Conservation (phyloP, 53 echinoderm and acorn worm species). For the Antedon mediterranea region DNA sequence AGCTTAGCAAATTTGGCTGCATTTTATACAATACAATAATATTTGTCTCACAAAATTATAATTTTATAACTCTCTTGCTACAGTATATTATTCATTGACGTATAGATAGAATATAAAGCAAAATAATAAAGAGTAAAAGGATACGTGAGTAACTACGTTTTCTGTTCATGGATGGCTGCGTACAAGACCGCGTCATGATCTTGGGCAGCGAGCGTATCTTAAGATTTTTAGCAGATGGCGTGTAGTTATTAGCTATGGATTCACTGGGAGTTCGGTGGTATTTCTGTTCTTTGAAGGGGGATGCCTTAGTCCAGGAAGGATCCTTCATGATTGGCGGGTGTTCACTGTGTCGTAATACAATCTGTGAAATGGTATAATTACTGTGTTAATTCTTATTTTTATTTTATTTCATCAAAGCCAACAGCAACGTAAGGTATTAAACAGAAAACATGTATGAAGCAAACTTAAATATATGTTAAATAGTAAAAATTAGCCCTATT, state of each 20-base stretch:
- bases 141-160: constrained; percentile 96
- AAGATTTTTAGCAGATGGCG: constrained; percentile 71
- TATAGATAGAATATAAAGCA: not conserved
- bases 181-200: constrained; percentile 40
- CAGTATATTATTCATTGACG: not conserved
- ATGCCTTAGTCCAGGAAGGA: constrained; percentile 81
- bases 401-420: no score
- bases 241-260: constrained; percentile 99
- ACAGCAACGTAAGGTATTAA: no score
- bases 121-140: constrained; percentile 35
- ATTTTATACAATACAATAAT: no score
- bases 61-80: no score
- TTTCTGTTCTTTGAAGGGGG: constrained; percentile 97
- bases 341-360: constrained; percentile 90
- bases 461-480: no score
- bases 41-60: no score
- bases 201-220: constrained; percentile 68
- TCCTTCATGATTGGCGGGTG: constrained; percentile 96
- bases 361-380: constrained; percentile 19
- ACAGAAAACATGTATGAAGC: no score
- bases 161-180: constrained; percentile 65
- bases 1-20: no score
- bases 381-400: no score
- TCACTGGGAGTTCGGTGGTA: constrained; percentile 94
- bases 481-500: no score